Percentiles rank a stretch among this genome's conserved stretches.
Evolutionary conservation across 1,140 invertebrate genomes (phyloP).

Genomic region (Helicoverpa armigera): DNA sequence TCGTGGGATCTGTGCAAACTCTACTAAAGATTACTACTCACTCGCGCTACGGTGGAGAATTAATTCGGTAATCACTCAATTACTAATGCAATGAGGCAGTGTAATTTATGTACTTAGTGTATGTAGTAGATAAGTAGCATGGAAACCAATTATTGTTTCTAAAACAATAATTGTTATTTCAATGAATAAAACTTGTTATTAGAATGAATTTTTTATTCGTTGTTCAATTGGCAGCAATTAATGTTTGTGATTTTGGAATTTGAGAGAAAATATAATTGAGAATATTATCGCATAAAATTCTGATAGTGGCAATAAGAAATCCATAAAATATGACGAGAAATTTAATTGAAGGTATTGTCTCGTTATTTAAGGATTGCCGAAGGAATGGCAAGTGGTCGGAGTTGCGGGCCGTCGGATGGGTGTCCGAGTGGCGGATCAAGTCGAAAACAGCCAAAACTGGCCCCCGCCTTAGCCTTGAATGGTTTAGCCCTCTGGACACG

Average conservation of each 20-base stretch:
- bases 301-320: conserved; percentile 32
- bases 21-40: conserved; percentile 52
- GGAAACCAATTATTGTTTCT: conserved; percentile 41
- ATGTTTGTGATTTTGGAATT: conserved; percentile 41
- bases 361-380: conserved; percentile 42
- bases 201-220: conserved; percentile 46
- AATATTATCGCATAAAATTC: conserved; percentile 41
- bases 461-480: conserved; percentile 85
- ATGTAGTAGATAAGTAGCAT: conserved; percentile 48
- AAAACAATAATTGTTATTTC: conserved; percentile 40
- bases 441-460: conserved; percentile 82
- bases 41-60: conserved; percentile 39
- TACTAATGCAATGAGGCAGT: conserved; percentile 43
- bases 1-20: conserved; percentile 52
- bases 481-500: conserved; percentile 85
- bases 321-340: conserved; percentile 29
- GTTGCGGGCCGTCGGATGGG: conserved; percentile 60
- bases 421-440: conserved; percentile 75
- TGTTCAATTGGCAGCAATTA: conserved; percentile 43
- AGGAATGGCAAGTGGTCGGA: conserved; percentile 39
- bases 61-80: conserved; percentile 44
- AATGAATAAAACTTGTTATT: conserved; percentile 43
- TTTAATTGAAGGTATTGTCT: conserved; percentile 33
- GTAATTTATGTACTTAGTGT: conserved; percentile 45
- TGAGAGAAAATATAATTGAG: conserved; percentile 34